Evolutionary conservation across 2,797 vertebrate species (phyloP).

Genomic region (Ceryle rudis): DNA sequence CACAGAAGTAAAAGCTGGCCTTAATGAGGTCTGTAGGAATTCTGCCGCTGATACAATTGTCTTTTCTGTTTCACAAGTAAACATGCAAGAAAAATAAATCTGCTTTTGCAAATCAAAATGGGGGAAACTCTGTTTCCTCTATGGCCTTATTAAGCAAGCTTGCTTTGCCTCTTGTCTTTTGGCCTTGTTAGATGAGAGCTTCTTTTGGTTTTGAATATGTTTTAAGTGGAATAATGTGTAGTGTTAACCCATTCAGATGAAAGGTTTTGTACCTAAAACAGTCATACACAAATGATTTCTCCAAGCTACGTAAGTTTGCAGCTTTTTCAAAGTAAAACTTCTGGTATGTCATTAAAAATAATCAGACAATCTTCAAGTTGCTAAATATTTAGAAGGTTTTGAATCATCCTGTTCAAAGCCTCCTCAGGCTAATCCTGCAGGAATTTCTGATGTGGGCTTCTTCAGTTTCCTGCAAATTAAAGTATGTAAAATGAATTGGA

Average conservation of each 20-base stretch:
- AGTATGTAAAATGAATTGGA: conserved; percentile 54
- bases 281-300: background rate
- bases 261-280: background rate
- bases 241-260: background rate
- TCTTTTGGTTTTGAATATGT: background rate
- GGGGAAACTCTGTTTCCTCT: background rate
- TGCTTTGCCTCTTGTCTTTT: background rate
- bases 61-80: background rate
- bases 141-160: background rate
- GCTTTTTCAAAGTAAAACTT: background rate
- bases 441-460: conserved; percentile 10
- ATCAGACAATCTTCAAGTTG: background rate
- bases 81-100: background rate
- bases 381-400: conserved; percentile 34
- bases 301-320: background rate
- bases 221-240: background rate
- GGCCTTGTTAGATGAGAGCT: background rate
- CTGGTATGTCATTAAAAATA: background rate
- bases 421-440: conserved; percentile 21
- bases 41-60: background rate
- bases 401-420: conserved; percentile 11
- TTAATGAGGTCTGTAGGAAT: accelerated
- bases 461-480: conserved; percentile 45
- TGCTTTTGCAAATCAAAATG: background rate
- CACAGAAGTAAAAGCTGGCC: background rate